phyloP scores from a whole-genome alignment of 92 coral and sea anemone species.

The Zoanthus sansibaricus region DNA sequence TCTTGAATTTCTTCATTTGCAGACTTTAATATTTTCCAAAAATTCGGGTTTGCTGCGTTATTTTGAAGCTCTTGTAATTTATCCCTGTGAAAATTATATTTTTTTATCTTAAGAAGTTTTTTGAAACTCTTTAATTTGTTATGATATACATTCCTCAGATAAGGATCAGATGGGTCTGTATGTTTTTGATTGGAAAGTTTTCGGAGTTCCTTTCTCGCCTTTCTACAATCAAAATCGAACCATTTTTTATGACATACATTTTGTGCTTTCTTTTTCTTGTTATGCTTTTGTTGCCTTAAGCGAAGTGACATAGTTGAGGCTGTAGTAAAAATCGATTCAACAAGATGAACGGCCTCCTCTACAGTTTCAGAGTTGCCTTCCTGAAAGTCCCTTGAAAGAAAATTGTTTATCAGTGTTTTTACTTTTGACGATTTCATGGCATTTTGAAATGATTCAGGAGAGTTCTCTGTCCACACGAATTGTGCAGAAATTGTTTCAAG shows the following conservation, averaged over 20 bases:
- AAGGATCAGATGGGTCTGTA: not conserved
- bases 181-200: not conserved
- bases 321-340: conserved; percentile 46
- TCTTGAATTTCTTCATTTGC: conserved; percentile 45
- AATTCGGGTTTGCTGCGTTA: conserved; percentile 20
- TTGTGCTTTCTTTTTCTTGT: conserved; percentile 50
- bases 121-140: conserved; percentile 43
- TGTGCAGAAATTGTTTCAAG: conserved; percentile 50
- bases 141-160: conserved; percentile 43
- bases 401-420: conserved; percentile 43
- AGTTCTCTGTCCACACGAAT: conserved; percentile 49
- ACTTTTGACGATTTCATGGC: conserved; percentile 53
- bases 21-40: conserved; percentile 17
- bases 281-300: conserved; percentile 40
- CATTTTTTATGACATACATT: conserved; percentile 12
- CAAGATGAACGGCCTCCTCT: conserved; percentile 53
- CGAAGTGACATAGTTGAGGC: conserved; percentile 51
- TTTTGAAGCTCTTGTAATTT: conserved; percentile 37
- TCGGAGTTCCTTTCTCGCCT: conserved; percentile 6
- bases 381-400: conserved; percentile 46
- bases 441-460: conserved; percentile 31
- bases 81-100: conserved; percentile 29
- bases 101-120: conserved; percentile 48
- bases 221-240: too few relatives aligned
- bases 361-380: conserved; percentile 43